phyloP scores from a whole-genome alignment of 2,888 invertebrate genomes.

The Eristalis intricaria region DNA sequence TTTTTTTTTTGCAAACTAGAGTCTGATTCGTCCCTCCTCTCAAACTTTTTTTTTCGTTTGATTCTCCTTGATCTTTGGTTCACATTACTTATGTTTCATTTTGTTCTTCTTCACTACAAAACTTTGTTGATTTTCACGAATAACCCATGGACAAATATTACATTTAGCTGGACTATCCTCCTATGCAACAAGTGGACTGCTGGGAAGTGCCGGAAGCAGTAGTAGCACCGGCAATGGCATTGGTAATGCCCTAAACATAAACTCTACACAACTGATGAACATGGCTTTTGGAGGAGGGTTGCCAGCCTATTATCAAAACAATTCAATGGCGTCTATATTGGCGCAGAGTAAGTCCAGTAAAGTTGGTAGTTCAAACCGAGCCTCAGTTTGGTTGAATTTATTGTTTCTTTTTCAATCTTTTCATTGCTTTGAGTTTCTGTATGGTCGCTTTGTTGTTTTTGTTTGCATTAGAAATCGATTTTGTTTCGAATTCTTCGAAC shows the following conservation, averaged over 20 bases:
- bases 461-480: conserved; percentile 10
- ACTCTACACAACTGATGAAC: conserved; percentile 79
- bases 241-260: conserved; percentile 68
- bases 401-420: conserved; percentile 36
- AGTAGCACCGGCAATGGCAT: conserved; percentile 54
- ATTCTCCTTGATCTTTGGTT: not conserved
- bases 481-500: not conserved
- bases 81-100: not conserved
- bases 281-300: conserved; percentile 81
- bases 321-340: conserved; percentile 87
- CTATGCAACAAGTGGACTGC: conserved; percentile 53
- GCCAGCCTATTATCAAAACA: conserved; percentile 80
- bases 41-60: not conserved
- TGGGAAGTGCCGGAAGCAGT: conserved; percentile 63
- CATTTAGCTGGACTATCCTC: conserved; percentile 64
- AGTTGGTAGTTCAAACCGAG: conserved; percentile 78
- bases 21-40: not conserved
- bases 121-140: not conserved
- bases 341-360: conserved; percentile 90
- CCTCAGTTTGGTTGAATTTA: not conserved
- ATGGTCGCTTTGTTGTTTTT: not conserved
- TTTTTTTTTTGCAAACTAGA: not conserved
- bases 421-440: conserved; percentile 31
- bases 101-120: not conserved
- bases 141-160: conserved; percentile 11